Evolutionary conservation across 2,888 invertebrate genomes (phyloP), one percentile per base, ranked within the genome.

Genomic region (Hirtodrosophila duncani): DNA sequence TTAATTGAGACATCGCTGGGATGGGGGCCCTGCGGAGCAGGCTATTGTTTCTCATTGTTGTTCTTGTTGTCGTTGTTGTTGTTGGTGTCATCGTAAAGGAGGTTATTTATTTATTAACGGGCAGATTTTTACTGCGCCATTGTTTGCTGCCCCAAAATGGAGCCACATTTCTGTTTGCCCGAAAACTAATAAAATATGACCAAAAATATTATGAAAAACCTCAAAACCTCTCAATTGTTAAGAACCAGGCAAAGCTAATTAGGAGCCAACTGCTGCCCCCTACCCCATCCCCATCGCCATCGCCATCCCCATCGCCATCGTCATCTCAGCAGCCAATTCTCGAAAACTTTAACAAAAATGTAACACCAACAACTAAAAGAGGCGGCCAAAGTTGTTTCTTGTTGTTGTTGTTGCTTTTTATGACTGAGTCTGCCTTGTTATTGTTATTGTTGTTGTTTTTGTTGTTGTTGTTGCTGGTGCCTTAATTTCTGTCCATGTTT

Each of bases 21-120:
- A 57, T 8, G 30, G 33, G 4, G 34, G 17, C 39, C 60, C 46
- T 57, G 71, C 37, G 14, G 45, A 30, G 46, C 26, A 21, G 52
- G 38, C 36, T 3, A n/a, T n/a, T n/a, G n/a, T 11, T 8, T 16
- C n/a, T 20, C 23, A 5, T 8, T 17, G 17, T 21, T 8, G 30
- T 26, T 16, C 30, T n/a, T 36, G 7, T 14, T 23, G 23, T 13
- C 14, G 41, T 20, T 16, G 26, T 14, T 16, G 39, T 33, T 14
- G 51, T 52, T 61, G 65, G 45, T 65, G 78, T 68, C 69, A 68
- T 78, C 69, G 70, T 81, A 69, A 74, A 80, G 63, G 60, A 63
- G 62, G 62, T 81, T 74, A 75, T 81, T 75, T 75, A 75, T 75
- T 81, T 75, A 75, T 75, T 78, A 75, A 63, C 60, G 48, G 8